Evolutionary conservation across 2,888 invertebrate genomes (phyloP), one percentile per base, ranked within the genome.

Genomic region (Amblyjoppa fuscipennis): DNA sequence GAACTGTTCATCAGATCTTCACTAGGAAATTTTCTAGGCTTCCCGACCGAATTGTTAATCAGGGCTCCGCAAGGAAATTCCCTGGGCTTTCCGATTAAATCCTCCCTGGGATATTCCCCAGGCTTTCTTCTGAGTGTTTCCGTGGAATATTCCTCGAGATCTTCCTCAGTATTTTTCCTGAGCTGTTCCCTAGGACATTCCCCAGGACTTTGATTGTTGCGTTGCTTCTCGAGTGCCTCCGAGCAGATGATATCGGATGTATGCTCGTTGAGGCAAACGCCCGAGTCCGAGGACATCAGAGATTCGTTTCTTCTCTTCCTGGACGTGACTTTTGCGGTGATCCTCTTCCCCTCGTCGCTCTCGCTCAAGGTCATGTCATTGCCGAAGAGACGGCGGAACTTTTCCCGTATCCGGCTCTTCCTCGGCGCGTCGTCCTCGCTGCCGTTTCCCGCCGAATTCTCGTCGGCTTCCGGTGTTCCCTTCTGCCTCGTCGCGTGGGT

Each of bases 351-450:
- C 45, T 84, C 81, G 13, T 41, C 41, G 53, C 71, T 34, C 38
- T 84, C 84, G 28, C 81, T 81, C 16, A 20, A 9, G 2, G 76
- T 81, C 2, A 34, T n/a, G 38, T 66, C 66, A 1, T 51, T 69
- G 9, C 84, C 84, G 31, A 84, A 84, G 1, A 77, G 53, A 25
- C 70, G 53, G 34, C 84, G 81, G 34, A 76, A 71, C 25, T 45
- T 81, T 28, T 41, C 6, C 25, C 73, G 70, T 31, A 80, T 25
- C 41, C 66, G 64, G 7, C 9, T 64, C 31, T 73, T 81, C 20
- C 56, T 81, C 2, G 13, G 5, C 13, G 38, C 3, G 51, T 51
- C 16, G 25, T 13, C 9, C 51, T 45, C 45, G 0, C 3, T 16
- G 41, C 41, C 3, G 1, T 41, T 49, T 64, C n/a, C 31, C 75